phyloP scores from a whole-genome alignment of 2,888 invertebrate species.

The Sphaerophoria taeniata region DNA sequence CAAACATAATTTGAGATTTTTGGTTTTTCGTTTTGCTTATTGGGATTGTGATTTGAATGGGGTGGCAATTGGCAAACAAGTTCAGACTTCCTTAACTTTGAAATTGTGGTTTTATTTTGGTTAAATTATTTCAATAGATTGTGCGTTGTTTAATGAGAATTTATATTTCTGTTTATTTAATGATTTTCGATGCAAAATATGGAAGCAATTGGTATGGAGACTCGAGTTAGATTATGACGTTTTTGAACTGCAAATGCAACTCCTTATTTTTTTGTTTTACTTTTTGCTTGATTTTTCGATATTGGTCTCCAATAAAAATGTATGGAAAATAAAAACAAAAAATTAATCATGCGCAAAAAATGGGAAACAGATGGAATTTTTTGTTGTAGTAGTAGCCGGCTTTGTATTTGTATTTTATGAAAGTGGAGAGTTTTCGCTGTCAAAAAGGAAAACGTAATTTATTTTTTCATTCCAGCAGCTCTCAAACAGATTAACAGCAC shows the following conservation, averaged over 20 bases:
- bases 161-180: too few species aligned
- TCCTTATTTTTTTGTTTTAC: background rate
- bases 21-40: conserved; percentile 25
- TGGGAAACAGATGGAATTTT: background rate
- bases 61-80: background rate
- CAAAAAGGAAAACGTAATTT: too few species aligned
- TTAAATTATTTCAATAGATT: too few species aligned
- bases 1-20: background rate
- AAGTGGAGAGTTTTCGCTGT: background rate
- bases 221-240: too few species aligned
- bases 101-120: too few species aligned
- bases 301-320: background rate
- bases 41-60: conserved; percentile 3
- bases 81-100: too few species aligned
- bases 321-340: conserved; percentile 8
- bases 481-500: too few species aligned
- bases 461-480: too few species aligned
- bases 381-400: background rate
- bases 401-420: background rate
- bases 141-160: too few species aligned
- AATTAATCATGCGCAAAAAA: background rate
- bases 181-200: too few species aligned
- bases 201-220: too few species aligned
- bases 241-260: too few species aligned
- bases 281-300: background rate